Conservation (phyloP, 2,113 vertebrate genomes). For the Phaethornis superciliosus region DNA sequence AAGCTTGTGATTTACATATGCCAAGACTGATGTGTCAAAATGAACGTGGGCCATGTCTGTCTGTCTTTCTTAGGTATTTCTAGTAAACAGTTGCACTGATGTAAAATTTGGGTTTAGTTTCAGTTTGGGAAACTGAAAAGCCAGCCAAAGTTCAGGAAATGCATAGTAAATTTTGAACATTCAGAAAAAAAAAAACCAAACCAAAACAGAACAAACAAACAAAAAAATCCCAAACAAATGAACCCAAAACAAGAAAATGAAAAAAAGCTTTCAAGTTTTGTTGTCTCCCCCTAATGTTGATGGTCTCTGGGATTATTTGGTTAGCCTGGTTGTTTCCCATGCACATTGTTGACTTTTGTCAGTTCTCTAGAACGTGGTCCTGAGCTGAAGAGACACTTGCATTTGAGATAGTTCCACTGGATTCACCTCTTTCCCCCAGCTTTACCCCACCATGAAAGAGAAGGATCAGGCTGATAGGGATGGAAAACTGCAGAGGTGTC, state of each 20-base stretch:
- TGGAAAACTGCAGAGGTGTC: rapidly evolving
- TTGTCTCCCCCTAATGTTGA: neutral
- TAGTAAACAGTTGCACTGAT: neutral
- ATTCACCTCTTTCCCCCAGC: neutral
- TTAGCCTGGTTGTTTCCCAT: neutral
- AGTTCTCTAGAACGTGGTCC: neutral
- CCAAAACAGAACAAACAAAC: too few relatives aligned
- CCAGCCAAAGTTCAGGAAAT: neutral
- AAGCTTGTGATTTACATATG: neutral
- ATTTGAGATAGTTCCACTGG: neutral
- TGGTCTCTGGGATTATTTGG: neutral
- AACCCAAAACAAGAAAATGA: neutral
- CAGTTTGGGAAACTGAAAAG: neutral
- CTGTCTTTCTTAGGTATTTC: neutral
- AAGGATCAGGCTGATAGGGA: neutral
- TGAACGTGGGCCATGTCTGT: neutral
- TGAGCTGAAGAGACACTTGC: neutral
- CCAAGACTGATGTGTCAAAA: neutral
- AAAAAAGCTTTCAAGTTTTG: neutral
- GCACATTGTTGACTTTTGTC: neutral
- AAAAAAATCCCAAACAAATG: too few relatives aligned
- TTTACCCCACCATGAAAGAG: rapidly evolving
- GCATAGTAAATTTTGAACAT: neutral
- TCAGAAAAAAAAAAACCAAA: neutral
- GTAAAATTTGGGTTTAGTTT: neutral